These are phyloP conservation scores for Hiodon tergisus DNA, from an alignment of 2,113 vertebrate species.

Conservation along the genomic window DNA sequence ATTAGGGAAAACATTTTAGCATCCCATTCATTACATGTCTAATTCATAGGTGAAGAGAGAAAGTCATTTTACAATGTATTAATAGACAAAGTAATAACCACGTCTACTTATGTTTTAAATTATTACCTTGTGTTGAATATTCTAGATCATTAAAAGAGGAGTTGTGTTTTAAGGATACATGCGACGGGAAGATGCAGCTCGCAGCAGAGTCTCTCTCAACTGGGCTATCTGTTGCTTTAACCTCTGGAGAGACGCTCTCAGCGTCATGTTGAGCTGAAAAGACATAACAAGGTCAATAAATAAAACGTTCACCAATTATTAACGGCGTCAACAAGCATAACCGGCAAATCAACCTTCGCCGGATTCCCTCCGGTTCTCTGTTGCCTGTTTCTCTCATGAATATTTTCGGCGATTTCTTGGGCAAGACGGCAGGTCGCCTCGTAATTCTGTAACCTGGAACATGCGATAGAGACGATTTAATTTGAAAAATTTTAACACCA, in stretches of 20 bases:
- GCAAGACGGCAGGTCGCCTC: constrained; percentile 78
- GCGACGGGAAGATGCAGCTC: constrained; percentile 70
- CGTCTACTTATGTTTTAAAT: too few species aligned
- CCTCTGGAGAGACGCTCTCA: constrained; percentile 79
- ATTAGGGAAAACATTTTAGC: too few species aligned
- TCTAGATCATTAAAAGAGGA: neutral
- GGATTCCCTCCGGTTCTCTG: constrained; percentile 81
- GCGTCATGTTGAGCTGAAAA: constrained; percentile 78
- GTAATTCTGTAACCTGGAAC: constrained; percentile 74
- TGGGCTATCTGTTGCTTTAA: constrained; percentile 80
- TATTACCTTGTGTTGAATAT: neutral
- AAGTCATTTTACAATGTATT: too few species aligned
- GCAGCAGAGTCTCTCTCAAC: constrained; percentile 77
- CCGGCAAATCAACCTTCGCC: constrained; percentile 66
- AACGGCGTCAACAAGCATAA: neutral
- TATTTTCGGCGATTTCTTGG: constrained; percentile 85
- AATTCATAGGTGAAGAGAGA: too few species aligned
- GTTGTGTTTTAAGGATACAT: constrained; percentile 72
- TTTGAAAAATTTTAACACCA: neutral
- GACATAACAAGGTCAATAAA: constrained; percentile 6
- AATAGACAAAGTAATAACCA: too few species aligned
- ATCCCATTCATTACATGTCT: too few species aligned
- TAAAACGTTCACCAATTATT: neutral
- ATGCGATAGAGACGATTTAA: neutral
- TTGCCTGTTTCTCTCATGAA: constrained; percentile 79